Evolutionary conservation across 2,888 invertebrate species (phyloP), one percentile per base, ranked within the genome.

Genomic region (Chymomyza procnemis): DNA sequence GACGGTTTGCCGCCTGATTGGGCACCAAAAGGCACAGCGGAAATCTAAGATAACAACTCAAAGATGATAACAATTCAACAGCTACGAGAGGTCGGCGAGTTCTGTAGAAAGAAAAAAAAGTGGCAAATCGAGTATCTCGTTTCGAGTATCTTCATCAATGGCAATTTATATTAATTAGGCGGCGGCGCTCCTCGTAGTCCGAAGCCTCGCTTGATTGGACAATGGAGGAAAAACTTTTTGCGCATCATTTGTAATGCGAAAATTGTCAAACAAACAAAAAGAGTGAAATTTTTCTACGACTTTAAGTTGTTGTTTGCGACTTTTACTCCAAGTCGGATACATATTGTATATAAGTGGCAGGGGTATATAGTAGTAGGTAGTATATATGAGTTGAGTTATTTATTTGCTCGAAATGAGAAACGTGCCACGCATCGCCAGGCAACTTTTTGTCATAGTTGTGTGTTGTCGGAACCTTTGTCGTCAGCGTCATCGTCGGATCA

Each of bases 361-460:
- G 3, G 6, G 6, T 26, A 26, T 26, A 26, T 26, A 26, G 26
- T 26, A 26, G 6, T 26, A 26, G 4, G 8, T 26, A 26, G 26
- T 26, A 26, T 26, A 26, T 26, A 41, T 41, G 34, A 41, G 34
- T 41, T 12, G 12, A 41, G 12, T 12, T 41, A 41, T 65, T 64
- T 71, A 76, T 85, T 84, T 85, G 67, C 75, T 67, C 79, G 70
- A 82, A 82, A 86, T 82, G 87, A 82, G 79, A 86, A 79, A 82
- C 81, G 81, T 82, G 81, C 81, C 63, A 61, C 67, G 81, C 81
- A 86, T 86, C 61, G 46, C 57, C 62, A 22, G 46, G 19, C 14
- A 18, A 19, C 67, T 69, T 46, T 65, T 58, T 66, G 30, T 64
- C 64, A 2, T 54, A 54, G 16, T 54, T 54, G 9, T 52, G 14